These are phyloP conservation scores for Scelioninae gen. 1 DNA, from an alignment of 2,888 invertebrate genomes.

Conservation along the genomic window DNA sequence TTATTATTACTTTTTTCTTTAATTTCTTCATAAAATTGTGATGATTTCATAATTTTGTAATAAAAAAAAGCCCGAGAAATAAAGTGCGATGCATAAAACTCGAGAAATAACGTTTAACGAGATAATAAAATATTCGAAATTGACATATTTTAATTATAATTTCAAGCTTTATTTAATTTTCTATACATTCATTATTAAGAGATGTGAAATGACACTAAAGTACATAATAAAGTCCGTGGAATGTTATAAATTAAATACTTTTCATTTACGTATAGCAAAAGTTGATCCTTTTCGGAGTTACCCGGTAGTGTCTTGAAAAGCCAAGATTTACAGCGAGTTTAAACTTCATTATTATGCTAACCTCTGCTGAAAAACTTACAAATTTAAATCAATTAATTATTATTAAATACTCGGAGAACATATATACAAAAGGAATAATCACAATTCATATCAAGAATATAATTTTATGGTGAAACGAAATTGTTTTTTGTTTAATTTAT, in stretches of 20 bases:
- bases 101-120: slow-evolving; percentile 26
- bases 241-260: slow-evolving; percentile 18
- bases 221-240: not conserved
- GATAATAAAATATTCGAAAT: slow-evolving; percentile 28
- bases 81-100: slow-evolving; percentile 19
- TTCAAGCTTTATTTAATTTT: slow-evolving; percentile 7
- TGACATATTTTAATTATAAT: slow-evolving; percentile 37
- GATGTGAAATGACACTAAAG: not conserved
- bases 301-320: not conserved
- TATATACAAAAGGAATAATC: too few relatives aligned
- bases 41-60: slow-evolving; percentile 13
- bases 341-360: not conserved
- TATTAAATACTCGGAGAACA: too few relatives aligned
- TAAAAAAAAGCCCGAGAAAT: slow-evolving; percentile 8
- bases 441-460: too few relatives aligned
- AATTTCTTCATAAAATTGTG: slow-evolving; percentile 13
- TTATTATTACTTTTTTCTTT: not conserved
- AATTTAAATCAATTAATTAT: not conserved
- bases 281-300: not conserved
- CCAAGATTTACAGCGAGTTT: not conserved
- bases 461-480: too few relatives aligned
- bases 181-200: slow-evolving; percentile 9
- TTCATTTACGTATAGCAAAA: not conserved
- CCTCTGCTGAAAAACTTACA: not conserved
- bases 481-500: too few relatives aligned